Evolutionary conservation across 2,113 vertebrate species (phyloP), one percentile per base, ranked within the genome.

Genomic region (Trinectes maculatus): DNA sequence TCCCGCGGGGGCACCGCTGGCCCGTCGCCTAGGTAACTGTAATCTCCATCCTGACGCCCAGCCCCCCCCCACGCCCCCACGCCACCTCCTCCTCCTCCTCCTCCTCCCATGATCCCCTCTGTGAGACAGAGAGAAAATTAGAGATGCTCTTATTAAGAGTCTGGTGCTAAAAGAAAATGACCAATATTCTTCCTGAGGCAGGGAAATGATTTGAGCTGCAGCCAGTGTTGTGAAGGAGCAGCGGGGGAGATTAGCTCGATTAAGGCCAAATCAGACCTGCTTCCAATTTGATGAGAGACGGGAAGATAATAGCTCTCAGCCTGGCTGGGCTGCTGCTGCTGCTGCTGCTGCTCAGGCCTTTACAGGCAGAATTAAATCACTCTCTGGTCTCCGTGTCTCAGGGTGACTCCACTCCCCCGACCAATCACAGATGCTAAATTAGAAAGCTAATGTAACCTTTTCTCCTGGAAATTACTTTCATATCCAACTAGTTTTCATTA

Each of bases 1-100:
- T 66, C 79, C 74, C 43, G 52, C 44, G 59, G 77, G 72, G 77
- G 39, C 80, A 66, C 75, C 31, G 46, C 71, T 51, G 75, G 69
- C 89, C 91, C 77, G 81, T 93, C 86, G 87, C 81, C 92, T 91
- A 89, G 91, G 92, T 86, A 94, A 93, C 91, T 66, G 74, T 57
- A 91, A 91, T 93, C 88, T 89, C 75, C 80, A 86, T 89, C 34
- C 62, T 49, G 51, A 91, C 76, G 49, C 84, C 82, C 36, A 46
- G 37, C 37, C 58, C 42, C 46, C 53, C 8, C 42, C 58, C 76
- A n/a, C n/a, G n/a, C n/a, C 55, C 77, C 78, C 56, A 24, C 58
- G 43, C 63, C 64, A 63, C 86, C 85, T 86, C 69, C 37, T 70
- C 59, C 40, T 46, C 47, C 59, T 56, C 51, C 52, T 53, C 51